phyloP scores from a whole-genome alignment of 2,888 invertebrate genomes.

The Fabriciana adippe region DNA sequence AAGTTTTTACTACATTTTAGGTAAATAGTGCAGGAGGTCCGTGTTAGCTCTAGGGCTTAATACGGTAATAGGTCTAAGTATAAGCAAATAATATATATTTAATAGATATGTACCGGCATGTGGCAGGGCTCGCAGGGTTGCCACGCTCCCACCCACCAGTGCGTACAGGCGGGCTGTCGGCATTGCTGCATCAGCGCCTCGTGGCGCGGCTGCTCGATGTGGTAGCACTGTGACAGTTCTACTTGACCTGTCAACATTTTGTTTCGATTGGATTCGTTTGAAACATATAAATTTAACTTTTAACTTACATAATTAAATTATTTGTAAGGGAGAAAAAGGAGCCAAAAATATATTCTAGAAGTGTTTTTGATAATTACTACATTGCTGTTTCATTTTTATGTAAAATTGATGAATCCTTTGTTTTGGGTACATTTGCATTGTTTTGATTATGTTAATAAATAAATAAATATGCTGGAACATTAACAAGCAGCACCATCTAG shows the following conservation, averaged over 20 bases:
- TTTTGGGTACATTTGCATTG: no score
- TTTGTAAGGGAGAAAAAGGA: neutral
- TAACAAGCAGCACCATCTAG: no score
- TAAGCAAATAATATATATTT: neutral
- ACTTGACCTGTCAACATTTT: constrained; percentile 70
- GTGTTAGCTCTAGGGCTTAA: no score
- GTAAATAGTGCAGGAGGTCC: neutral
- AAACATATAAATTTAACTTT: neutral
- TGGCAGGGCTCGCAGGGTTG: constrained; percentile 85
- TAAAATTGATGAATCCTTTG: no score
- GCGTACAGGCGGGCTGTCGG: constrained; percentile 84
- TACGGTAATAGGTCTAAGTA: neutral
- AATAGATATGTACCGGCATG: constrained; percentile 59
- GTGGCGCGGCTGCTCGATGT: constrained; percentile 80
- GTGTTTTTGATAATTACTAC: no score
- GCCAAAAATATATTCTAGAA: no score
- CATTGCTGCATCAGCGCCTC: constrained; percentile 85
- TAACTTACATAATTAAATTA: neutral
- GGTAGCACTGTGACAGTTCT: constrained; percentile 83
- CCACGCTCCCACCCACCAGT: constrained; percentile 95
- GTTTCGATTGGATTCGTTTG: neutral
- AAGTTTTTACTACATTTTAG: neutral
- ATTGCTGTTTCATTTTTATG: neutral
- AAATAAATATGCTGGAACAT: no score
- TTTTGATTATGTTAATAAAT: no score